These are phyloP conservation scores for Amblyraja radiata DNA, from an alignment of 2,797 vertebrate species.

Conservation along the genomic window DNA sequence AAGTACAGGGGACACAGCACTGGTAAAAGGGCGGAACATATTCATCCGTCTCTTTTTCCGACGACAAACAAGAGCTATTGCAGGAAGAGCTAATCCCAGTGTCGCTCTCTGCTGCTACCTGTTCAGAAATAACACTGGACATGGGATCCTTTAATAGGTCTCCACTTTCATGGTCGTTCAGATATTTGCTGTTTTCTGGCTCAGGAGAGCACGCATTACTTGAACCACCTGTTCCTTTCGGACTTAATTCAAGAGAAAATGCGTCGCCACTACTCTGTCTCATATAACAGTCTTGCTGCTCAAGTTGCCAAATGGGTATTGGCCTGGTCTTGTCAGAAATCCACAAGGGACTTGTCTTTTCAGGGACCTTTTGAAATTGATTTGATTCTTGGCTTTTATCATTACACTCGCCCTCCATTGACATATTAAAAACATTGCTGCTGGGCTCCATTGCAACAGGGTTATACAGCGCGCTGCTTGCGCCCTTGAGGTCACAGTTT, in stretches of 20 bases:
- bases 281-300: no score
- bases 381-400: not conserved
- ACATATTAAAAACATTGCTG: not conserved
- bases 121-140: not conserved
- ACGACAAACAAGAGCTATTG: constrained; percentile 10
- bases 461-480: no score
- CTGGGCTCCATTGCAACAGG: not conserved
- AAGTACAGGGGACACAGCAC: not conserved
- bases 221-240: not conserved
- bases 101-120: not conserved
- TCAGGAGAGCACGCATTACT: not conserved
- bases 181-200: not conserved
- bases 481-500: not conserved
- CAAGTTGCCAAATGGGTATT: not conserved
- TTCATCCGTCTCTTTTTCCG: not conserved
- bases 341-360: not conserved
- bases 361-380: not conserved
- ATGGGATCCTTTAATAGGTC: not conserved
- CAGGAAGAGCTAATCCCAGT: not conserved
- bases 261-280: not conserved
- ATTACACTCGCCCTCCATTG: not conserved
- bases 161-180: not conserved
- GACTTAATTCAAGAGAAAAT: not conserved
- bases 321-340: not conserved
- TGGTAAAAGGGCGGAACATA: not conserved